Base-by-base conservation (phyloP, 2,113 vertebrate genomes). In the Tragelaphus buxtoni region DNA sequence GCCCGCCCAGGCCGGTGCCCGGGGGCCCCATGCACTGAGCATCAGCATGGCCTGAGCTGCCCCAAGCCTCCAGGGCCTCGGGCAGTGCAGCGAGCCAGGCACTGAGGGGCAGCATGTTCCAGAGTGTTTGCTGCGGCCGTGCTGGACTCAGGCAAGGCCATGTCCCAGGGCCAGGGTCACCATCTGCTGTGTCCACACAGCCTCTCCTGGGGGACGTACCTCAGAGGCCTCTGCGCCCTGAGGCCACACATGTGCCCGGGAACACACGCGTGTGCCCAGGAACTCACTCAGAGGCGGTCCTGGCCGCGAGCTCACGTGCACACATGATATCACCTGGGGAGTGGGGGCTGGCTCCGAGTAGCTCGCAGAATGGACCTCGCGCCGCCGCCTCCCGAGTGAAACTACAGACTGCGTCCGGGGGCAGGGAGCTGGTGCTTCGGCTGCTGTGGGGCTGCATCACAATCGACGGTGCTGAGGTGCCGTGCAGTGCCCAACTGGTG, bases 401-500 rank as follows among this genome's bases (percentile, higher is more conserved):
- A 24, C 49, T 32, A 14, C 58, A 77, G 60, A 30, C 30, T 45
- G 10, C 3, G 5, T 32, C 49, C n/a, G 18, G 28, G 61, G 35
- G 6, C 5, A 9, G 32, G 51, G 26, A 53, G 30, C 96, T 42
- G 60, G 20, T 1, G 20, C 14, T 53, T 32, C 45, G 1, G 9
- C 30, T 10, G 0, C 45, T 39, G 8, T 14, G n/a, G n/a, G 82
- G 42, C 58, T 28, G 28, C 28, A 4, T 49, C 12, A 42, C 35
- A 14, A 0, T 14, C 20, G 5, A 42, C 0, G 35, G 39, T 1
- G 3, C 39, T 74, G 39, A 74, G 22, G 39, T n/a, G 30, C 6
- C 3, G 5, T 7, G 1, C 45, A 7, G 3, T 20, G 26, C 35
- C 56, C 13, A 58, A 32, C 8, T 32, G 16, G 26, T 17, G 12